A percentile compares a stretch with the other conserved stretches of the same genome.
These are phyloP conservation scores for Ptiloglossa arizonensis DNA, from an alignment of 1,140 invertebrate species.

Conservation along the genomic window DNA sequence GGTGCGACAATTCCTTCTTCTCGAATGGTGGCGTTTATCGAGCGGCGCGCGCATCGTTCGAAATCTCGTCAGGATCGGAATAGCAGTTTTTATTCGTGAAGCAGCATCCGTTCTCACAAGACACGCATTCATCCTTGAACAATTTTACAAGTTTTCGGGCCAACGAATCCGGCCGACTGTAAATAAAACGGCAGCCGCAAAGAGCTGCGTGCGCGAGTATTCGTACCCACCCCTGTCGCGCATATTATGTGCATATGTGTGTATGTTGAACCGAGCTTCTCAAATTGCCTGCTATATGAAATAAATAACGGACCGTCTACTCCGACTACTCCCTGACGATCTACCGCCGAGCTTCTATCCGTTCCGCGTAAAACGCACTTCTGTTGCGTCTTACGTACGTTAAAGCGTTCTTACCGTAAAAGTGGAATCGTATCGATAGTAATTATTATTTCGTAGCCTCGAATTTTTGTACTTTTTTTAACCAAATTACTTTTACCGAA, in stretches of 20 bases:
- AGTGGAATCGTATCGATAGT: too few species aligned
- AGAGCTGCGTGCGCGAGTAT: background rate
- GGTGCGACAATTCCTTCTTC: slow-evolving; percentile 78
- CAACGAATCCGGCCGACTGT: background rate
- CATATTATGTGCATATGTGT: background rate
- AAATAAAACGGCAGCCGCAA: slow-evolving; percentile 15
- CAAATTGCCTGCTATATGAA: background rate
- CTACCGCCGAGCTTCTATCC: too few species aligned
- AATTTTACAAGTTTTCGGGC: background rate
- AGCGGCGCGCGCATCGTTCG: slow-evolving; percentile 77
- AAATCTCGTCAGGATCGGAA: slow-evolving; percentile 78
- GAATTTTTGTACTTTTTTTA: too few species aligned
- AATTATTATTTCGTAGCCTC: too few species aligned
- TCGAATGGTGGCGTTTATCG: slow-evolving; percentile 79
- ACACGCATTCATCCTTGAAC: slow-evolving; percentile 1
- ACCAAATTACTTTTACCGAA: too few species aligned
- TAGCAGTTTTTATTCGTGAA: slow-evolving; percentile 76
- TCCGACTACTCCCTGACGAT: too few species aligned
- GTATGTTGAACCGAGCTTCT: background rate
- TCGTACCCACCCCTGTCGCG: background rate
- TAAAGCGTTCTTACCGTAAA: too few species aligned
- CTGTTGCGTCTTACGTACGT: background rate
- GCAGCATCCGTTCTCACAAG: slow-evolving; percentile 2
- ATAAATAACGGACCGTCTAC: background rate
- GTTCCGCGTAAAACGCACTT: background rate